Evolutionary conservation across 2,113 vertebrate species (phyloP).

Genomic region (Lates calcarifer): DNA sequence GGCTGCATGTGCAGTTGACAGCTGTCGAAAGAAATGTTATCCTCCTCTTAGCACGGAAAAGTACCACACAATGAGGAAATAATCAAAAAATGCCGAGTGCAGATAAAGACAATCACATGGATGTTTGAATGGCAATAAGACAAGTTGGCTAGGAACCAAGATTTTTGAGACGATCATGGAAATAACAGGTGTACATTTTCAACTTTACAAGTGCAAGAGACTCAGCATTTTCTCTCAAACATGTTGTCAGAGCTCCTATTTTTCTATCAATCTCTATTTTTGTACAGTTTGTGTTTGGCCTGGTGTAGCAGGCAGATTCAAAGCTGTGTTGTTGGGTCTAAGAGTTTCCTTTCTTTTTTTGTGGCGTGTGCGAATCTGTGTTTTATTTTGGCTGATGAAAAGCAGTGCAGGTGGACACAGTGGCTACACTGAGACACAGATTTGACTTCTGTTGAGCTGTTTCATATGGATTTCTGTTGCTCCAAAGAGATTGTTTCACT

Average conservation of each 20-base stretch:
- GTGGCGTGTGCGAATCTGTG: constrained; percentile 44
- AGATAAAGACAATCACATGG: constrained; percentile 9
- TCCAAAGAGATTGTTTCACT: constrained; percentile 71
- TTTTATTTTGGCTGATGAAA: constrained; percentile 43
- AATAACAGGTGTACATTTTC: constrained; percentile 15
- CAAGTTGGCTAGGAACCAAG: background rate
- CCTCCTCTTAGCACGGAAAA: constrained; percentile 2
- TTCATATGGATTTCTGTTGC: constrained; percentile 62
- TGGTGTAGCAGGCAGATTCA: constrained; percentile 45
- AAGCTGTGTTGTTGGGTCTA: constrained; percentile 43
- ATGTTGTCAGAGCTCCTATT: constrained; percentile 72
- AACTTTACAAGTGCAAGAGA: constrained; percentile 44
- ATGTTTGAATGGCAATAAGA: constrained; percentile 41
- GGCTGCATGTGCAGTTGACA: constrained; percentile 1
- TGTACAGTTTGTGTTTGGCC: constrained; percentile 74
- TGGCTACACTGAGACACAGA: constrained; percentile 18
- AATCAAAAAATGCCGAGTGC: background rate
- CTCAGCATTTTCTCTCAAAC: constrained; percentile 50
- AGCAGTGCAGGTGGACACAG: constrained; percentile 34
- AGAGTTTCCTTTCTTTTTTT: constrained; percentile 25
- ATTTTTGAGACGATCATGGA: background rate
- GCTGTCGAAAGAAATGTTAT: constrained; percentile 1
- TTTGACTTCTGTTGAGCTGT: constrained; percentile 46
- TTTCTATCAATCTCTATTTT: constrained; percentile 81
- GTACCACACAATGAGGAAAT: constrained; percentile 18